Conservation (phyloP, 2,888 invertebrate species). For the Abrostola tripartita region DNA sequence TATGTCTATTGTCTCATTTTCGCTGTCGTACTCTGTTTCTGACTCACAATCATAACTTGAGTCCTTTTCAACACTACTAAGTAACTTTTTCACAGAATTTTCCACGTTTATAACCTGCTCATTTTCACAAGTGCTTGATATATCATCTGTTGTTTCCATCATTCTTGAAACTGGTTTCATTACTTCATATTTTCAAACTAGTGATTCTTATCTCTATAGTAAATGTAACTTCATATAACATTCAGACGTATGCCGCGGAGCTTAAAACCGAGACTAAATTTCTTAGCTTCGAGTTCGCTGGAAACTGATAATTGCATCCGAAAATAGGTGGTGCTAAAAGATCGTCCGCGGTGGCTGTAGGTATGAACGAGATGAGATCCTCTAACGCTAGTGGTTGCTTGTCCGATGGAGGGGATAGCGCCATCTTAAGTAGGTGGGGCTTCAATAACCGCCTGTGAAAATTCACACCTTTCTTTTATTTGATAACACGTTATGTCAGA, state of each 20-base stretch:
- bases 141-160: slow-evolving; percentile 78
- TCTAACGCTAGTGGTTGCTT: slow-evolving; percentile 80
- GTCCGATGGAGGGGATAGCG: slow-evolving; percentile 78
- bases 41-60: slow-evolving; percentile 72
- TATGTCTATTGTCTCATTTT: slow-evolving; percentile 84
- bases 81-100: slow-evolving; percentile 42
- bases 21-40: slow-evolving; percentile 80
- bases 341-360: slow-evolving; percentile 75
- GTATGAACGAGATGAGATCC: slow-evolving; percentile 77
- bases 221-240: slow-evolving; percentile 37
- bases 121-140: slow-evolving; percentile 84
- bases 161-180: slow-evolving; percentile 28
- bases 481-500: slow-evolving; percentile 87
- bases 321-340: slow-evolving; percentile 84
- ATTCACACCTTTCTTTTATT: slow-evolving; percentile 89
- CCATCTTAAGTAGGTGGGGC: slow-evolving; percentile 87
- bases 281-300: slow-evolving; percentile 64
- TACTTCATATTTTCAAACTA: slow-evolving; percentile 30
- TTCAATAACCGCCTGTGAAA: slow-evolving; percentile 81
- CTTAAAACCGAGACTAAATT: slow-evolving; percentile 65
- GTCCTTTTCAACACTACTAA: slow-evolving; percentile 64
- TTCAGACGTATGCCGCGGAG: slow-evolving; percentile 32
- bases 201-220: not conserved
- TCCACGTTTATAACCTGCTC: slow-evolving; percentile 59
- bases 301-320: slow-evolving; percentile 83